Evolutionary conservation across 2,797 vertebrate genomes (phyloP), one percentile per base, ranked within the genome.

Genomic region (Decapterus maruadsi): DNA sequence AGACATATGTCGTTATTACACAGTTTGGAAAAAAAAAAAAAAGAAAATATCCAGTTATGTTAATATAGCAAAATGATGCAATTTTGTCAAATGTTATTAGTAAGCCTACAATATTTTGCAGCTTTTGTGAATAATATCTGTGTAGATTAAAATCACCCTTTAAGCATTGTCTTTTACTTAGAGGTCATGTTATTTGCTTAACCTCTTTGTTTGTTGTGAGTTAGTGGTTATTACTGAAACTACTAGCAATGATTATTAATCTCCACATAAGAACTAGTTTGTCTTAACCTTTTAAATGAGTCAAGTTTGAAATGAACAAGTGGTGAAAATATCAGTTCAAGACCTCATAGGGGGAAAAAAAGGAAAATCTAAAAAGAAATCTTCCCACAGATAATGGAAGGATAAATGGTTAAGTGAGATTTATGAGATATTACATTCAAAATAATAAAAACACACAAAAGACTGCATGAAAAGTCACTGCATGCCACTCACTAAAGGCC

Each of bases 361-460:
- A 70, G 29, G 40, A 0, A 50, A 66, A 56, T 60, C 10, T 36
- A 57, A 22, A 53, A 63, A 19, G 38, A 31, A 11, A 58, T 16
- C 56, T 14, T 6, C 38, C 19, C 31, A 20, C 43, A 17, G 4
- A 58, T 55, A 58, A 38, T 19, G 4, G 48, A 55, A 51, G 57
- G 11, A 9, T 43, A 43, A 31, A 65, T 9, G 26, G 20, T 55
- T 55, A 58, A 79, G 70, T 54, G 53, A 57, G 56, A 60, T 31
- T 50, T 62, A 11, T 2, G 45, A 57, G 51, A 67, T 34, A 43
- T n/a, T 16, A 46, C 26, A 53, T 70, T 85, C 70, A 34, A 58
- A 81, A 53, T 53, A 13, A 19, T 8, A 46, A 63, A 77, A 76
- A 65, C 26, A 5, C 11, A 22, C 0, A 68, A 13, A 68, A 48